phyloP scores from a whole-genome alignment of 2,888 invertebrate species.

The Drosophila aldrichi region DNA sequence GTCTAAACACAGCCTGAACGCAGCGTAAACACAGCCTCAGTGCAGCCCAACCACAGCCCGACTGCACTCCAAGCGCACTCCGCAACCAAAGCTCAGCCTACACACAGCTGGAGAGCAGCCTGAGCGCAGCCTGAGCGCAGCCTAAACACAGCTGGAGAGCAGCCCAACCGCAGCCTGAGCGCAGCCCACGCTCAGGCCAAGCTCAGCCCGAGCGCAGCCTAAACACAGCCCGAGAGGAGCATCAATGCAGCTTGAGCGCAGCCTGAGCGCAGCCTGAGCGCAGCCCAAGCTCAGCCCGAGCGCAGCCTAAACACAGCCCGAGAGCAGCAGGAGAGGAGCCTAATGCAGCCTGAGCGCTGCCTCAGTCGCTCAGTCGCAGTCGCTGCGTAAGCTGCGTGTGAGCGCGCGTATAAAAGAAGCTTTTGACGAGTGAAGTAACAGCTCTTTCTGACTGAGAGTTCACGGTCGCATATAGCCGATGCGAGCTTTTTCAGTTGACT shows the following conservation, averaged over 20 bases:
- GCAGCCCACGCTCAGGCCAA: not conserved
- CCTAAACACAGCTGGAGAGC: too few species aligned
- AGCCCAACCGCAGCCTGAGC: too few species aligned
- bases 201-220: not conserved
- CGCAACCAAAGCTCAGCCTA: not conserved
- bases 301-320: too few species aligned
- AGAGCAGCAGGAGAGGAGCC: too few species aligned
- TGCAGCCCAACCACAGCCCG: not conserved
- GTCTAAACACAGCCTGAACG: not conserved
- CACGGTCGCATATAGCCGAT: not conserved
- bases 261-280: not conserved
- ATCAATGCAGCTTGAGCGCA: not conserved
- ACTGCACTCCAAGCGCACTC: not conserved
- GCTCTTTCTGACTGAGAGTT: not conserved
- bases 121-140: too few species aligned
- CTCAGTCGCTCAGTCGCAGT: too few species aligned
- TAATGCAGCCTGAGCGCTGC: not conserved
- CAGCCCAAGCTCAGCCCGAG: not conserved
- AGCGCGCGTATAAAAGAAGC: not conserved
- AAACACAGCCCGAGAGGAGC: not conserved
- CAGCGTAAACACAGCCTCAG: not conserved
- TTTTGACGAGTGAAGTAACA: too few species aligned
- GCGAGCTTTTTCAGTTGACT: not conserved
- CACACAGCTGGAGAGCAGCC: too few species aligned
- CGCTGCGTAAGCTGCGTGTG: not conserved